Base-by-base conservation (phyloP, 2,888 invertebrate species). In the Caenorhabditis angaria region DNA sequence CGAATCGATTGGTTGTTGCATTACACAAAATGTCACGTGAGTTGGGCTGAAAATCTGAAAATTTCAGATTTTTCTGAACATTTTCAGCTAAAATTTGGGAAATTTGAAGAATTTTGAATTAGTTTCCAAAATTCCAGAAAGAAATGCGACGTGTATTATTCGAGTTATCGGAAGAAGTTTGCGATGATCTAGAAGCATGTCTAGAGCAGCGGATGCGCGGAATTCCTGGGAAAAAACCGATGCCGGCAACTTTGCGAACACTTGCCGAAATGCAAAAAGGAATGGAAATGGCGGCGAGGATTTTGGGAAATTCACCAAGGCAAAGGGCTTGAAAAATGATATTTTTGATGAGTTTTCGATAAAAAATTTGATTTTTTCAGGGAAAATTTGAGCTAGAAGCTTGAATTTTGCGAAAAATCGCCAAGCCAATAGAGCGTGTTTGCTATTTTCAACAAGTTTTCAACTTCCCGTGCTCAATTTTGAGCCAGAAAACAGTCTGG, bases 101-200 rank as follows among this genome's bases (percentile, higher is more conserved):
- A 20, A 20, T 53, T 18, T 25, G 27, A 55, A 50, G 32, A 32
- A 50, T 27, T 20, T 47, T n/a, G 20, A 54, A 32, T 12, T 18
- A 41, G 10, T 41, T 6, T 41, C 18, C n/a, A 20, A 32, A 25
- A 12, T 62, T 71, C 10, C 64, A 79, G 79, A 79, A 68, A 65
- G 77, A 79, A 61, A 75, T 79, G 77, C 75, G 79, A 20, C 65
- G 79, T 10, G 73, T 79, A 25, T 65, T 79, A 24, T 66, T 59
- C 55, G 79, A 79, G 53, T 65, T 79, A 28, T 69, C 75, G 22
- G 77, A 70, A 56, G 65, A 71, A 3, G 79, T 79, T n/a, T 79
- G 76, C 58, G 70, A 73, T 50, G 77, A 79, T 32, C 58, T 79
- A 2, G 77, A 79, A 51, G 56, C 71, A 6, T 66, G 72, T 50